Base-by-base conservation (phyloP, 2,113 vertebrate species). In the Shinisaurus crocodilurus region DNA sequence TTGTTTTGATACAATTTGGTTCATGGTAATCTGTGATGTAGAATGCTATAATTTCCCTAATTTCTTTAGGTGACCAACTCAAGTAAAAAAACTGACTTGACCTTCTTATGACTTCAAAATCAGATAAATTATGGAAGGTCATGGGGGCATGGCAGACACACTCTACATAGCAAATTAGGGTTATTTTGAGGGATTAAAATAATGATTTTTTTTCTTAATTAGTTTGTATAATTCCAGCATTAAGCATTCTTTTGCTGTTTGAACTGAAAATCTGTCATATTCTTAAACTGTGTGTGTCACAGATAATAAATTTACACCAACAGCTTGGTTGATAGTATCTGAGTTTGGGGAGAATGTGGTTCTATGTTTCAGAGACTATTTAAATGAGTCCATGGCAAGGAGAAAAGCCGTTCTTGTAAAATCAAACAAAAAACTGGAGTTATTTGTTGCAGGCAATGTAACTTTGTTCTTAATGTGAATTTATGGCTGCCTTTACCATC, bases 401-500 rank as follows among this genome's bases (percentile, higher is more conserved):
- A 69, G 45, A 81, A 80, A 88, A 80, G 16, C 80, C 67, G 50
- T 70, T 90, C 40, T 90, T 88, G 32, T 72, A 32, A 70, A 85
- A 86, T 12, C 1, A 45, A 93, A 92, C 91, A 92, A 89, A 32
- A 93, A 82, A 93, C 72, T 89, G 82, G 72, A 86, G 84, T 80
- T 93, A 88, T 96, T 95, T 94, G 89, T 89, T 94, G 63, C 86
- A 88, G 45, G 86, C 96, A 94, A 95, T 80, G n/a, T 72, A 91
- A 85, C 88, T 93, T 90, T 95, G 82, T 94, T 92, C 89, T 92
- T 95, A 94, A 93, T 96, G 81, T 92, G 83, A 90, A 95, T 96
- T 94, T 95, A 94, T 93, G 29, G 40, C 34, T 94, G 75, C 87
- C 88, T 88, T 37, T 93, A 85, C 88, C 92, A 82, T 95, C 91